Percentiles rank a stretch among this genome's conserved stretches.
Evolutionary conservation across 2,888 invertebrate genomes (phyloP).

Genomic region (Ditylenchus weischeri): DNA sequence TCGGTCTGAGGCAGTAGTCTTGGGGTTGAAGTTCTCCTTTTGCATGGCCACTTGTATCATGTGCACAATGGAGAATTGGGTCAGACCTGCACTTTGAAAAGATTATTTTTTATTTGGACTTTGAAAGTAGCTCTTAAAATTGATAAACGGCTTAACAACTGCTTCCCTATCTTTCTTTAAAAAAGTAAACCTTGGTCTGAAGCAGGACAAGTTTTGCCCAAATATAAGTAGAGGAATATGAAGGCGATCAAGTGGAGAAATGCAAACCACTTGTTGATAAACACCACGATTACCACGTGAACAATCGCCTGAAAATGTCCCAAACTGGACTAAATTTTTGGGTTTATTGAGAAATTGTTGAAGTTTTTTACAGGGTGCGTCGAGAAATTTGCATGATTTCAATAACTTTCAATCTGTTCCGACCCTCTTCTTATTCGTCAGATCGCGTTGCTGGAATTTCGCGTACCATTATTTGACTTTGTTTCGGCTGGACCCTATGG

Average conservation of each 20-base stretch:
- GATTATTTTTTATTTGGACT: background rate
- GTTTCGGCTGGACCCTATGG: too few relatives aligned
- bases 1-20: conserved; percentile 2
- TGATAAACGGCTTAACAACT: too few relatives aligned
- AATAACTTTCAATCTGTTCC: too few relatives aligned
- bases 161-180: too few relatives aligned
- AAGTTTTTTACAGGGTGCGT: too few relatives aligned
- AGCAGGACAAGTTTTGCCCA: conserved; percentile 89
- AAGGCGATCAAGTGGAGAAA: conserved; percentile 77
- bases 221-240: conserved; percentile 85
- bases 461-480: too few relatives aligned
- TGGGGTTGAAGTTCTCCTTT: conserved; percentile 10
- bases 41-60: conserved; percentile 28
- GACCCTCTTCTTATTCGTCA: too few relatives aligned
- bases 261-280: conserved; percentile 90
- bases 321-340: conserved; percentile 11
- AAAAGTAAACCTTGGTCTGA: conserved; percentile 75
- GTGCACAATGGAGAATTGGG: conserved; percentile 26
- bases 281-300: conserved; percentile 82
- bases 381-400: too few relatives aligned
- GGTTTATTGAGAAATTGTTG: background rate
- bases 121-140: background rate
- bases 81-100: conserved; percentile 14
- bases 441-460: too few relatives aligned
- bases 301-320: conserved; percentile 71